A percentile compares a stretch with the other conserved stretches of the same genome.
Conservation (phyloP, 2,113 vertebrate species). For the Boleophthalmus pectinirostris region DNA sequence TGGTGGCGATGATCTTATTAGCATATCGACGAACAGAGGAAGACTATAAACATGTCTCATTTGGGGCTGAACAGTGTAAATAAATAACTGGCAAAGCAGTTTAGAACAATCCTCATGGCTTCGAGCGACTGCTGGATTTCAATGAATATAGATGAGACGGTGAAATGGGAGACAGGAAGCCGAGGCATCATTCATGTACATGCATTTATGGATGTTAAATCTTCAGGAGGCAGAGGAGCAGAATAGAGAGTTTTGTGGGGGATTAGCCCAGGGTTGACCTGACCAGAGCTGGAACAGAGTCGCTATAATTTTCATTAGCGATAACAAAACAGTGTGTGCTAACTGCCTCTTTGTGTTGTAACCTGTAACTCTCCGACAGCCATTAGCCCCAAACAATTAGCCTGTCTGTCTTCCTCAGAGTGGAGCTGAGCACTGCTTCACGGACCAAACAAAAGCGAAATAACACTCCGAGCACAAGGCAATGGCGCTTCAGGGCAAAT, state of each 20-base stretch:
- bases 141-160: slow-evolving; percentile 70
- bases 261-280: slow-evolving; percentile 54
- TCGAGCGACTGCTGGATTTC: slow-evolving; percentile 35
- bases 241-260: slow-evolving; percentile 38
- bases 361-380: slow-evolving; percentile 52
- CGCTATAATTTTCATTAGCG: slow-evolving; percentile 60
- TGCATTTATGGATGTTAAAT: slow-evolving; percentile 39
- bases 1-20: slow-evolving; percentile 22
- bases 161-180: slow-evolving; percentile 44
- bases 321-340: slow-evolving; percentile 52
- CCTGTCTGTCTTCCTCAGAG: slow-evolving; percentile 29
- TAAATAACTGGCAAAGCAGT: slow-evolving; percentile 47
- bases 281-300: slow-evolving; percentile 58
- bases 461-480: slow-evolving; percentile 1
- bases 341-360: slow-evolving; percentile 48
- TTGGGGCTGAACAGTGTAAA: slow-evolving; percentile 13
- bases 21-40: slow-evolving; percentile 22
- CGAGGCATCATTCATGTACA: slow-evolving; percentile 37
- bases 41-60: slow-evolving; percentile 24
- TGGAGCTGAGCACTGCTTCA: background rate
- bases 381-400: slow-evolving; percentile 55
- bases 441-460: slow-evolving; percentile 3
- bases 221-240: slow-evolving; percentile 24
- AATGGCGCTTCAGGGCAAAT: background rate
- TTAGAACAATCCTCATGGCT: slow-evolving; percentile 38